These are phyloP conservation scores for Erebia ligea DNA, from an alignment of 2,888 invertebrate species.

Conservation along the genomic window DNA sequence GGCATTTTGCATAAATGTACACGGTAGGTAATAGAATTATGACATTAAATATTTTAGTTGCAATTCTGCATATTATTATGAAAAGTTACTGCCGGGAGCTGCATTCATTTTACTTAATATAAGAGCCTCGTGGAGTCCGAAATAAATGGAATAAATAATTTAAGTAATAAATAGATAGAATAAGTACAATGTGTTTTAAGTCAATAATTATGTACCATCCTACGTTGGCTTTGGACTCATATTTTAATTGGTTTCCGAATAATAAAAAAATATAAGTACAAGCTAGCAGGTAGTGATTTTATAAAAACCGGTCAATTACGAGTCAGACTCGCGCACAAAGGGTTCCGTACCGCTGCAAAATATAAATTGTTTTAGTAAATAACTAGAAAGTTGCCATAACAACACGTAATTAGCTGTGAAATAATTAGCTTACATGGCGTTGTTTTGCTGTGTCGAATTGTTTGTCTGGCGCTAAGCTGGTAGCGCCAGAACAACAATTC, in stretches of 20 bases:
- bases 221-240: conserved; percentile 24
- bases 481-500: too few species aligned
- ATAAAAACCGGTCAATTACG: too few species aligned
- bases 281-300: too few species aligned
- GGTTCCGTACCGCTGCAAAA: too few species aligned
- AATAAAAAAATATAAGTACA: background rate
- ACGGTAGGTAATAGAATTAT: conserved; percentile 20
- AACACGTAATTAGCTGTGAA: too few species aligned
- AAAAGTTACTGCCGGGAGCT: conserved; percentile 25
- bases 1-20: conserved; percentile 19
- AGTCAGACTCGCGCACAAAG: too few species aligned
- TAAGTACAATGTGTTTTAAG: conserved; percentile 26
- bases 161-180: conserved; percentile 33
- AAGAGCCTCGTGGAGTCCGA: conserved; percentile 21
- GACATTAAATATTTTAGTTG: conserved; percentile 24
- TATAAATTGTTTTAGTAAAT: too few species aligned
- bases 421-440: too few species aligned
- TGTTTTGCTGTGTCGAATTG: too few species aligned
- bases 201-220: conserved; percentile 32
- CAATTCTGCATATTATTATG: conserved; percentile 20
- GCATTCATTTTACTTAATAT: conserved; percentile 29
- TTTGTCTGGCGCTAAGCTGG: too few species aligned
- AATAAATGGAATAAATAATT: conserved; percentile 38
- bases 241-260: conserved; percentile 9
- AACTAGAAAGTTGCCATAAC: too few species aligned